Conservation (phyloP, 2,113 vertebrate species). For the Paralichthys olivaceus region DNA sequence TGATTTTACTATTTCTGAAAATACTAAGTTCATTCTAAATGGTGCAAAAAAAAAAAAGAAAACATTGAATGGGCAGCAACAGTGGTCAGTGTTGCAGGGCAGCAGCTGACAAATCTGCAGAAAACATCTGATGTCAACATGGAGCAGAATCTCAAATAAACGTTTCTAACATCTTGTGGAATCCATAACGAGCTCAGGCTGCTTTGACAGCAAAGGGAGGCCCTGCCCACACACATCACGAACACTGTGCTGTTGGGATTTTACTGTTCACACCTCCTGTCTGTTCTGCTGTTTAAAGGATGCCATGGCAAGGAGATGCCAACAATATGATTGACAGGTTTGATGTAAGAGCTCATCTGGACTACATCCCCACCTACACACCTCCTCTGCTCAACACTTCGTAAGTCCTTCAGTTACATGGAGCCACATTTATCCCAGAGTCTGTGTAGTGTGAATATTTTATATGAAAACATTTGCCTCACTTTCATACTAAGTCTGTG, state of each 20-base stretch:
- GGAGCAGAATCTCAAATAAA: no score
- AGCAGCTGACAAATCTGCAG: no score
- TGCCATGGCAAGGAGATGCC: conserved; percentile 97
- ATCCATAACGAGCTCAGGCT: no score
- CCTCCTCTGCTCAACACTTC: conserved; percentile 88
- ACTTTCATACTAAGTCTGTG: not conserved
- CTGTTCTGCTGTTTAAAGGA: conserved; percentile 80
- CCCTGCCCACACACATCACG: not conserved
- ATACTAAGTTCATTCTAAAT: no score
- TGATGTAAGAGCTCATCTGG: conserved; percentile 93
- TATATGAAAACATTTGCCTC: no score
- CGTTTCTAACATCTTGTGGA: no score
- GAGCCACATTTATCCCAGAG: not conserved
- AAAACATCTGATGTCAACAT: no score
- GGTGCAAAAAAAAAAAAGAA: no score
- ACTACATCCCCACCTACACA: conserved; percentile 93
- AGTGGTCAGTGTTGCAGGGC: no score
- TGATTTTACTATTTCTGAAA: no score
- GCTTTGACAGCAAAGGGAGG: no score
- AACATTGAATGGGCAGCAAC: no score
- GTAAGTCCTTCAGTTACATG: conserved; percentile 80
- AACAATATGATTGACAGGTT: conserved; percentile 99
- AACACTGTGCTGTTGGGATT: not conserved
- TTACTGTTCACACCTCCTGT: not conserved
- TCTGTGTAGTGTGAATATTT: not conserved